Evolutionary conservation across 2,797 vertebrate species (phyloP).

Genomic region (Schizothorax lantsangensis): DNA sequence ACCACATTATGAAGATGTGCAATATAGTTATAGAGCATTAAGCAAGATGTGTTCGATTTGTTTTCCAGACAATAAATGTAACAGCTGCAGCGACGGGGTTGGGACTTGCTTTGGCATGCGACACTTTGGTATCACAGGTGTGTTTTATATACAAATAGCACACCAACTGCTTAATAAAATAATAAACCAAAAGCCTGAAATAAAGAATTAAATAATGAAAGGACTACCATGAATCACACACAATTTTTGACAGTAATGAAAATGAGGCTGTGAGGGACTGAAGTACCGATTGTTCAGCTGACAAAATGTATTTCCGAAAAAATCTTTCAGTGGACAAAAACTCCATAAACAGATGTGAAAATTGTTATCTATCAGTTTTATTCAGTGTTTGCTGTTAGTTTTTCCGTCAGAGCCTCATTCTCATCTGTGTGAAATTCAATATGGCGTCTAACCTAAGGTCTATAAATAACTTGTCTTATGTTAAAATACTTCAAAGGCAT

Average conservation of each 20-base stretch:
- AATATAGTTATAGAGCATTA: conserved; percentile 2
- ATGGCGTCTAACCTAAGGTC: not conserved
- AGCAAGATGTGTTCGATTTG: conserved; percentile 20
- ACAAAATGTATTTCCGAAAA: not conserved
- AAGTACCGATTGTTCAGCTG: not conserved
- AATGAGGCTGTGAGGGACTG: not conserved
- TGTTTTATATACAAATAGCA: conserved; percentile 30
- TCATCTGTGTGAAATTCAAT: not conserved
- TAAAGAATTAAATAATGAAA: not conserved
- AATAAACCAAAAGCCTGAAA: not conserved
- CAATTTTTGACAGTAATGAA: not conserved
- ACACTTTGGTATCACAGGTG: conserved; percentile 90
- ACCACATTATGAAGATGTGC: not conserved
- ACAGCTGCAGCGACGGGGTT: conserved; percentile 83
- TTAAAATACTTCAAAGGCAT: not conserved
- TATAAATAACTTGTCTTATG: not conserved
- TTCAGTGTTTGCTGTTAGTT: not conserved
- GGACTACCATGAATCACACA: not conserved
- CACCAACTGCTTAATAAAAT: conserved; percentile 1
- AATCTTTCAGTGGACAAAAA: not conserved
- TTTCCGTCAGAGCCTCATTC: not conserved
- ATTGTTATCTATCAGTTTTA: not conserved
- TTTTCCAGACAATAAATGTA: conserved; percentile 86
- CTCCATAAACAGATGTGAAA: not conserved
- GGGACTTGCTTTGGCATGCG: conserved; percentile 86